phyloP scores from a whole-genome alignment of 2,797 vertebrate genomes.

The Streptopelia turtur region DNA sequence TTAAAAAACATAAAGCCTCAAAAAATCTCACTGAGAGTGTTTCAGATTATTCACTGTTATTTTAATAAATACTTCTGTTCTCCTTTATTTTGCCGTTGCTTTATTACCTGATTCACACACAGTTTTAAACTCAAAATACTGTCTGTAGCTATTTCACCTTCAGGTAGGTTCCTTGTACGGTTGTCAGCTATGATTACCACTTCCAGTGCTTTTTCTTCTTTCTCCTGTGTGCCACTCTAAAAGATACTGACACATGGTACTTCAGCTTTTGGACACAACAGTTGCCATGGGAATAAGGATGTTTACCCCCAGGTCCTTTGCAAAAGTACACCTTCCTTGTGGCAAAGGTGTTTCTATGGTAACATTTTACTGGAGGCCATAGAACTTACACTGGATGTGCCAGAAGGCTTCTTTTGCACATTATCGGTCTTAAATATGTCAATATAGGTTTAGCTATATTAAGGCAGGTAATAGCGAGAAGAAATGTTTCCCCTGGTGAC shows the following conservation, averaged over 20 bases:
- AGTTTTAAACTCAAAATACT: background rate
- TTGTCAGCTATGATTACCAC: conserved; percentile 30
- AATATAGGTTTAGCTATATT: conserved; percentile 30
- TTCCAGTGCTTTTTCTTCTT: conserved; percentile 48
- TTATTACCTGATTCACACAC: background rate
- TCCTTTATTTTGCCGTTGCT: background rate
- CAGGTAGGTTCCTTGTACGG: background rate
- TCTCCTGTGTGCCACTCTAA: conserved; percentile 31
- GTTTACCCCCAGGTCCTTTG: conserved; percentile 63
- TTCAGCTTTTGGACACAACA: conserved; percentile 67
- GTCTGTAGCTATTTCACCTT: background rate
- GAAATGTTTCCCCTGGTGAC: conserved; percentile 6
- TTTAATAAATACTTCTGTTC: background rate
- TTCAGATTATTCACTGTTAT: background rate
- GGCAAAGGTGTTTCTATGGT: conserved; percentile 74
- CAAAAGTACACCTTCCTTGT: conserved; percentile 64
- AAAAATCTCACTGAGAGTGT: background rate
- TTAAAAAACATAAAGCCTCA: background rate
- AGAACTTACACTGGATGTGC: conserved; percentile 62
- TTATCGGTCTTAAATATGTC: conserved; percentile 51
- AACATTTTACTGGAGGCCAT: conserved; percentile 70
- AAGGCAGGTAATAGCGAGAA: conserved; percentile 14
- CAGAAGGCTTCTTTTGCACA: conserved; percentile 40
- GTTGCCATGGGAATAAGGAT: conserved; percentile 76
- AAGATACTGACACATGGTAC: conserved; percentile 50